A percentile compares a stretch with the other conserved stretches of the same genome.
These are phyloP conservation scores for Falco novaeseelandiae DNA, from an alignment of 2,797 vertebrate species.

Conservation along the genomic window DNA sequence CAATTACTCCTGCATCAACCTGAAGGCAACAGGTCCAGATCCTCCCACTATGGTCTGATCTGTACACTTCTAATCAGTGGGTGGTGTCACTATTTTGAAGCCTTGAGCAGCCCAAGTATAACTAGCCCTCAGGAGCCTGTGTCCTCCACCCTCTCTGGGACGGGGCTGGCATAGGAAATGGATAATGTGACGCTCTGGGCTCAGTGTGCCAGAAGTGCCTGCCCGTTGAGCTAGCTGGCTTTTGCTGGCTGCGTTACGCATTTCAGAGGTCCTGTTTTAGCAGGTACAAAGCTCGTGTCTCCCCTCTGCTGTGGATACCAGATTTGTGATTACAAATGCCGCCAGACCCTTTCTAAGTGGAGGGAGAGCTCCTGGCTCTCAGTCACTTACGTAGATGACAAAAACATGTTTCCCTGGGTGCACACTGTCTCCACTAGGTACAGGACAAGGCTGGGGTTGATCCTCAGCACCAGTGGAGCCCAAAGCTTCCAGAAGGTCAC, in stretches of 20 bases:
- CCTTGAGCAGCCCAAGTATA: neutral
- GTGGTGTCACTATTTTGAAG: neutral
- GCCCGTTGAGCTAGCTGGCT: conserved; percentile 3
- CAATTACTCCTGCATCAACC: rapidly evolving
- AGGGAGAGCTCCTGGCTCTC: neutral
- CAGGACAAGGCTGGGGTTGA: neutral
- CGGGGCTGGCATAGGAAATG: neutral
- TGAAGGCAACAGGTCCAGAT: neutral
- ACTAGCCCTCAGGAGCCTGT: rapidly evolving
- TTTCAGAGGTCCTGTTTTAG: conserved; percentile 33
- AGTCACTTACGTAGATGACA: neutral
- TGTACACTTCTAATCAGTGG: neutral
- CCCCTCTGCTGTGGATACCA: conserved; percentile 45
- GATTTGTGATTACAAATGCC: neutral
- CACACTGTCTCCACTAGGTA: neutral
- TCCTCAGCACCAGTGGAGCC: neutral
- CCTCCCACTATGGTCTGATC: neutral
- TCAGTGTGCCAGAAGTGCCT: conserved; percentile 6
- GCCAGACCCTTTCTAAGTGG: neutral
- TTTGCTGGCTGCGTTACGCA: conserved; percentile 45
- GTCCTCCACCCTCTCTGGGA: neutral
- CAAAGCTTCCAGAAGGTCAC: neutral
- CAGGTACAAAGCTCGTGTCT: neutral
- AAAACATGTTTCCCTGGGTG: neutral
- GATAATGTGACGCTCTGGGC: neutral